A percentile compares a stretch with the other conserved stretches of the same genome.
phyloP scores from a whole-genome alignment of 2,797 vertebrate species.

The Helicolenus hilgendorfi region DNA sequence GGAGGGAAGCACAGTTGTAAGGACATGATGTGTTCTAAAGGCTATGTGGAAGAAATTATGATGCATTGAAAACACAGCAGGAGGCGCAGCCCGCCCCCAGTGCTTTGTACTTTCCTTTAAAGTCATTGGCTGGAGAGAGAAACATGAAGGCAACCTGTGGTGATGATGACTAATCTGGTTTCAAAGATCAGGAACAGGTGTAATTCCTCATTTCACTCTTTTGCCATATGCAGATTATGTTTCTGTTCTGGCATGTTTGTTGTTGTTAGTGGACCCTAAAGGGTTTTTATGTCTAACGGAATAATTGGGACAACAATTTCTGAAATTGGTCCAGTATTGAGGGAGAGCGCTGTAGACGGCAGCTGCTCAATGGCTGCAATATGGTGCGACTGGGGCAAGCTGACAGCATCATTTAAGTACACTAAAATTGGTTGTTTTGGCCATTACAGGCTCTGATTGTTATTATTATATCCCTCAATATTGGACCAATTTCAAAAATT shows the following conservation, averaged over 20 bases:
- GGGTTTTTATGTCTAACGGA: not conserved
- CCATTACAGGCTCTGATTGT: too few species aligned
- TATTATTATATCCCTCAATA: too few species aligned
- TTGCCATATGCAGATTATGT: not conserved
- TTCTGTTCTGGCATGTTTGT: not conserved
- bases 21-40: not conserved
- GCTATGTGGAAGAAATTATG: slow-evolving; percentile 24
- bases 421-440: not conserved
- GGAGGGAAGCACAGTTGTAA: not conserved
- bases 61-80: slow-evolving; percentile 52
- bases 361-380: not conserved
- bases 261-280: not conserved
- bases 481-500: too few species aligned
- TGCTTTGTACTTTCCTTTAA: not conserved
- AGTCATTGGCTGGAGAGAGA: not conserved
- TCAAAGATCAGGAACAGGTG: not conserved
- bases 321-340: not conserved
- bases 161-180: not conserved
- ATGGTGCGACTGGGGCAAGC: not conserved
- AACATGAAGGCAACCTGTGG: not conserved
- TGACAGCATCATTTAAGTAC: not conserved
- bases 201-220: not conserved
- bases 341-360: rapidly evolving
- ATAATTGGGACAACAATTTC: not conserved
- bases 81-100: not conserved